Conservation (phyloP, 1,140 invertebrate genomes). For the Lithobius niger region DNA sequence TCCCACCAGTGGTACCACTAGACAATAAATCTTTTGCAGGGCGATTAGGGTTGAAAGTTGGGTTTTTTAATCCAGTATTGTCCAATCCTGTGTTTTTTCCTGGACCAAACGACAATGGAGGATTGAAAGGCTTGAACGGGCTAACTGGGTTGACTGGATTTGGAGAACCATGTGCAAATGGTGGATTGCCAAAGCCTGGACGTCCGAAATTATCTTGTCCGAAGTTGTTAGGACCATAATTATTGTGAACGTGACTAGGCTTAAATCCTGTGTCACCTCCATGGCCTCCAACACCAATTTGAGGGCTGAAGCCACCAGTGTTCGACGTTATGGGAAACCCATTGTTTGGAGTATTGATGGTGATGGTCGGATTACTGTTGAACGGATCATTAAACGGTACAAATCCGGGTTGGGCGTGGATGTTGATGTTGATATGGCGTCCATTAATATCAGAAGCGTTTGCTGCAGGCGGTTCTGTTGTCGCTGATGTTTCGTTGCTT, state of each 20-base stretch:
- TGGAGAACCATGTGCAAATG: not conserved
- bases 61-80: not conserved
- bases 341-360: not conserved
- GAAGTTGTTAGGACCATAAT: not conserved
- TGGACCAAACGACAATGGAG: not conserved
- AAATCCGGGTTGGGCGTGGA: not conserved
- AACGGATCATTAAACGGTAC: too few relatives aligned
- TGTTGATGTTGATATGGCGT: not conserved
- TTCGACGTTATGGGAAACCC: not conserved
- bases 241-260: not conserved
- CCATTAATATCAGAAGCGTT: not conserved
- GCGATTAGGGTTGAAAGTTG: not conserved
- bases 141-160: not conserved
- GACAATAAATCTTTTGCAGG: not conserved
- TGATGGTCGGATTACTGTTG: not conserved
- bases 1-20: too few relatives aligned
- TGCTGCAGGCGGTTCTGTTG: not conserved
- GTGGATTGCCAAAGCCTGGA: not conserved
- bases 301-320: not conserved
- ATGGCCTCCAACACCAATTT: not conserved
- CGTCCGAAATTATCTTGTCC: not conserved
- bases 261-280: not conserved
- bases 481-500: not conserved
- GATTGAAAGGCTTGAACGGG: not conserved
- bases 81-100: not conserved